A percentile compares a stretch with the other conserved stretches of the same genome.
These are phyloP conservation scores for Kuschelorhynchus macadamiae DNA, from an alignment of 2,888 invertebrate species.

Conservation along the genomic window DNA sequence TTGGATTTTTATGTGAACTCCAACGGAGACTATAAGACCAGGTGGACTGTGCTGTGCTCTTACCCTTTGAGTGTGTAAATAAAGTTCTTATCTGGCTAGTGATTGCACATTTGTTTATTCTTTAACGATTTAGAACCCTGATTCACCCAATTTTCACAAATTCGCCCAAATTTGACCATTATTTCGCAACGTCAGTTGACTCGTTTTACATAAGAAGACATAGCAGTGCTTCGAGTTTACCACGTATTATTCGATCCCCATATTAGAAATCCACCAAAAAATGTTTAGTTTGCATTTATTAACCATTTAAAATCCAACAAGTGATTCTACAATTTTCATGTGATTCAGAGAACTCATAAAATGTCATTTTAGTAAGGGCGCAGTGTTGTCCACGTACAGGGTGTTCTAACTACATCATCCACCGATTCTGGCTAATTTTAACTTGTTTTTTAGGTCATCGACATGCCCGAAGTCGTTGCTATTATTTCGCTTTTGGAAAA, in stretches of 20 bases:
- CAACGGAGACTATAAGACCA: slow-evolving; percentile 60
- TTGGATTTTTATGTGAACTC: slow-evolving; percentile 57
- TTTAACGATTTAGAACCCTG: slow-evolving; percentile 40
- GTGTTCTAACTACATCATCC: slow-evolving; percentile 49
- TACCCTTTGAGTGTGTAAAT: slow-evolving; percentile 57
- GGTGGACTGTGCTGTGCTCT: slow-evolving; percentile 64
- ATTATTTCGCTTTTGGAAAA: slow-evolving; percentile 94
- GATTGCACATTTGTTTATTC: slow-evolving; percentile 50
- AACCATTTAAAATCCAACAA: slow-evolving; percentile 36
- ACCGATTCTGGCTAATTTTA: slow-evolving; percentile 44
- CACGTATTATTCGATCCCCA: slow-evolving; percentile 46
- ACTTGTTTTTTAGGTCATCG: slow-evolving; percentile 84
- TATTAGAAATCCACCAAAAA: slow-evolving; percentile 23
- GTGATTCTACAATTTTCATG: slow-evolving; percentile 38
- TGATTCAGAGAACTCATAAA: slow-evolving; percentile 42
- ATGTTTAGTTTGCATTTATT: slow-evolving; percentile 8
- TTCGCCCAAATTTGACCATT: slow-evolving; percentile 45
- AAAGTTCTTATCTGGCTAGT: slow-evolving; percentile 52
- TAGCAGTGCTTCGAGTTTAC: slow-evolving; percentile 53
- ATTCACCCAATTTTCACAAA: slow-evolving; percentile 43
- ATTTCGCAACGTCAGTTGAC: slow-evolving; percentile 61
- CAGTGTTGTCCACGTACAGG: slow-evolving; percentile 54
- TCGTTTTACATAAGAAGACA: slow-evolving; percentile 61
- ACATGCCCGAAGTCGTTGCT: slow-evolving; percentile 94
- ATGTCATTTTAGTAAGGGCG: slow-evolving; percentile 47